These are phyloP conservation scores for Acrossocheilus wenchowensis DNA, from an alignment of 2,797 vertebrate genomes.

Conservation along the genomic window DNA sequence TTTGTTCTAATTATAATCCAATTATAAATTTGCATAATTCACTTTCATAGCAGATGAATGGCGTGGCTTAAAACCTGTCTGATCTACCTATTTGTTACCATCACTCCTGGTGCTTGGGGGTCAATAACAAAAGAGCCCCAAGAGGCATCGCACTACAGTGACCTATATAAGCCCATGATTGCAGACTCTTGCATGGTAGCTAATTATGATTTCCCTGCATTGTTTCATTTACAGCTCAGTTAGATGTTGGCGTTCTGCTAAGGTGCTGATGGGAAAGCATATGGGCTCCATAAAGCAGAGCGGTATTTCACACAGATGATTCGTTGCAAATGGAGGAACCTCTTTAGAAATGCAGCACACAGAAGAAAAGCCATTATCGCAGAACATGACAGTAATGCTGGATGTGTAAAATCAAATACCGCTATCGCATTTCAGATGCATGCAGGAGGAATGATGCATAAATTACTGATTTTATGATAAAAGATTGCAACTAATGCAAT, in stretches of 20 bases:
- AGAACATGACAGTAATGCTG: slow-evolving; percentile 43
- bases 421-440: slow-evolving; percentile 20
- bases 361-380: slow-evolving; percentile 33
- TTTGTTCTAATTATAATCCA: background rate
- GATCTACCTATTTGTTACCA: background rate
- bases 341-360: slow-evolving; percentile 34
- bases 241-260: slow-evolving; percentile 58
- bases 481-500: slow-evolving; percentile 29
- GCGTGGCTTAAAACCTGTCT: slow-evolving; percentile 7
- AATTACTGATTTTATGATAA: slow-evolving; percentile 37
- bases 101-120: slow-evolving; percentile 24
- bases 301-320: slow-evolving; percentile 46
- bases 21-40: background rate
- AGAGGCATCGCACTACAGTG: slow-evolving; percentile 61
- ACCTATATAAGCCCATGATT: slow-evolving; percentile 67
- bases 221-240: slow-evolving; percentile 79
- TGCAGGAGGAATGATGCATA: slow-evolving; percentile 27
- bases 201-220: slow-evolving; percentile 71
- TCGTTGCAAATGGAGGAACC: slow-evolving; percentile 26
- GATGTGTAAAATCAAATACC: slow-evolving; percentile 44
- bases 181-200: slow-evolving; percentile 69
- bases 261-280: slow-evolving; percentile 70
- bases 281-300: slow-evolving; percentile 66
- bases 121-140: slow-evolving; percentile 43
- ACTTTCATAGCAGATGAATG: background rate